These are phyloP conservation scores for Hippolais icterina DNA, from an alignment of 2,113 vertebrate genomes.

Conservation along the genomic window DNA sequence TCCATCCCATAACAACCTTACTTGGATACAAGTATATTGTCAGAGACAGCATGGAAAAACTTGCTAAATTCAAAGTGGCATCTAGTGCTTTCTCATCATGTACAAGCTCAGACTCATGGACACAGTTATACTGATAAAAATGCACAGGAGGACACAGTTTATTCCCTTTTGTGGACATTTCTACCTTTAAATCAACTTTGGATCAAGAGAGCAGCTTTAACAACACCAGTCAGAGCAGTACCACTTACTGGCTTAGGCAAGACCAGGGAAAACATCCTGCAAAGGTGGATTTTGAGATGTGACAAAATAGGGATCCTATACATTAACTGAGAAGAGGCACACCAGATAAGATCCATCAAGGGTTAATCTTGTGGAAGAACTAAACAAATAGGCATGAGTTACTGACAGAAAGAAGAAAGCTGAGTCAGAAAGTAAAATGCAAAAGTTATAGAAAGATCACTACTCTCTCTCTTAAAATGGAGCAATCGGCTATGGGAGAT, in stretches of 20 bases:
- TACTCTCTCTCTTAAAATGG: background rate
- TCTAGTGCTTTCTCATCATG: background rate
- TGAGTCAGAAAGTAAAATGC: background rate
- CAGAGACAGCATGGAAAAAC: background rate
- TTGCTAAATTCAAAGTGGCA: background rate
- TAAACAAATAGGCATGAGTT: background rate
- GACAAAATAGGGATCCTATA: background rate
- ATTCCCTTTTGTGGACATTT: background rate
- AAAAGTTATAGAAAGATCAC: background rate
- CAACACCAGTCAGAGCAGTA: background rate
- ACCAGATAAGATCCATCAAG: background rate
- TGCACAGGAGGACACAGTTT: background rate
- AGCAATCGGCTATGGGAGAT: background rate
- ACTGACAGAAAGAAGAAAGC: background rate
- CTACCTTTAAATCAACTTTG: background rate
- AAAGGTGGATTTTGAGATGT: background rate
- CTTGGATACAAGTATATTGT: background rate
- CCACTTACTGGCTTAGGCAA: accelerated
- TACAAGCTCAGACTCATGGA: background rate
- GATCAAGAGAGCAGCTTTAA: background rate
- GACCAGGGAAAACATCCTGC: background rate
- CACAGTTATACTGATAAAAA: background rate
- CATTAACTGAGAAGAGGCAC: background rate
- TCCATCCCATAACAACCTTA: background rate
- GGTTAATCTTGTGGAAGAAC: background rate